Evolutionary conservation across 2,113 vertebrate species (phyloP).

Genomic region (Symphodus melops): DNA sequence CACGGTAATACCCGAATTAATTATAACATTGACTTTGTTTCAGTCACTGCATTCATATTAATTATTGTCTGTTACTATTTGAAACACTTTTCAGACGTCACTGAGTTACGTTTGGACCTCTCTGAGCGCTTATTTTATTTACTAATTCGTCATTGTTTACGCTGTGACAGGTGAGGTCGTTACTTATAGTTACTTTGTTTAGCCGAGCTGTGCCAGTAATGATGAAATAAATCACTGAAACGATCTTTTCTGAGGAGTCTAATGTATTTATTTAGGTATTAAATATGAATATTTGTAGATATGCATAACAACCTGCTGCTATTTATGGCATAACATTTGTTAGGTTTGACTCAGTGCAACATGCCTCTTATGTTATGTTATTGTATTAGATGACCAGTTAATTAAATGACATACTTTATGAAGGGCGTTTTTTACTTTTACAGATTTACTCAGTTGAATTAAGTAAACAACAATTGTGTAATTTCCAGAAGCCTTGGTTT

Average conservation of each 20-base stretch:
- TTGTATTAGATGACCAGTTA: background rate
- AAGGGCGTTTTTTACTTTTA: constrained; percentile 11
- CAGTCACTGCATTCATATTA: background rate
- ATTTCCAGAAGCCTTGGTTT: constrained; percentile 26
- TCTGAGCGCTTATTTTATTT: constrained; percentile 34
- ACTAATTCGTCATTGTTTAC: constrained; percentile 37
- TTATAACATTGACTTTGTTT: background rate
- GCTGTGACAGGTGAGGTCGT: background rate
- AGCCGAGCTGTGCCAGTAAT: background rate
- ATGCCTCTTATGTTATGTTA: background rate
- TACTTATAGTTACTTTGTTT: background rate
- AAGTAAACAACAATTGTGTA: constrained; percentile 23
- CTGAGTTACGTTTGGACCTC: background rate
- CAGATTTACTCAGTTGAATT: background rate
- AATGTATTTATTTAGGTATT: background rate
- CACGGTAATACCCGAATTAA: constrained; percentile 45
- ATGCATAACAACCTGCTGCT: background rate
- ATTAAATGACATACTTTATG: background rate
- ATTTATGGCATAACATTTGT: background rate
- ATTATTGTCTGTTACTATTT: background rate
- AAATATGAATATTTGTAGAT: background rate
- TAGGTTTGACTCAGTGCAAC: background rate
- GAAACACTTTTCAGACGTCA: background rate
- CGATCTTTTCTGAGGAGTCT: background rate
- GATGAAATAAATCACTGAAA: constrained; percentile 10